Base-by-base conservation (phyloP, 2,113 vertebrate species). In the Aspidoscelis tigris region DNA sequence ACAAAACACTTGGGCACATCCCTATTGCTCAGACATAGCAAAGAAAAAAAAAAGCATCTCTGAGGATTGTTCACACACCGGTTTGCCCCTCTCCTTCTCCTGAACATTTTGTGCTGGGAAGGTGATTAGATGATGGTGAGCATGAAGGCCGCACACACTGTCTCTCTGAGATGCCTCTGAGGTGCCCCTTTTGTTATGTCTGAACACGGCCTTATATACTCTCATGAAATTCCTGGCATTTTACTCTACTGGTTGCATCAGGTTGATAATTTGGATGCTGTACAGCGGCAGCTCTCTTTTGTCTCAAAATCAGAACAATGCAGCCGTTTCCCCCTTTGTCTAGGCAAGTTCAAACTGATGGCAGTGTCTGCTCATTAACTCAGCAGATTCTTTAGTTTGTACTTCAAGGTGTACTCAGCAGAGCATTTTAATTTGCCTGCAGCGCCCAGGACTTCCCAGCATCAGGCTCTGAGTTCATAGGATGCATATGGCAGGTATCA, bases 311-410 rank as follows among this genome's bases (percentile, higher is more conserved):
- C 64, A 33, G 5, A 74, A 65, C 39, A 76, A 18, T 4, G 0
- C 0, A 0, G 41, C 61, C n/a, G 81, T 4, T 33, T 79, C 80
- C 69, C 21, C 33, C 16, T 0, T 90, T 87, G 81, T 81, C 58
- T 82, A 33, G 41, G 82, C 58, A 47, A 58, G 3, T 5, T 58
- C 79, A 83, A 78, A 47, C 41, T 86, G 65, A 2, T 44, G 33
- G 70, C 14, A 58, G 70, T 39, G 75, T 44, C 24, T 81, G n/a
- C 80, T 86, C 21, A 65, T 85, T n/a, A 82, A 78, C 88, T 74
- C 66, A 78, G 70, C 58, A 64, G 2, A 61, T 88, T 47, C 26
- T 8, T 80, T 74, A n/a, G 5, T 26, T 64, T 41, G 47, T 72
- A 72, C 11, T 11, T 33, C 43, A 1, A 73, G 33, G 64, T 41